phyloP scores from a whole-genome alignment of 2,888 invertebrate species.

The Nineta flava region DNA sequence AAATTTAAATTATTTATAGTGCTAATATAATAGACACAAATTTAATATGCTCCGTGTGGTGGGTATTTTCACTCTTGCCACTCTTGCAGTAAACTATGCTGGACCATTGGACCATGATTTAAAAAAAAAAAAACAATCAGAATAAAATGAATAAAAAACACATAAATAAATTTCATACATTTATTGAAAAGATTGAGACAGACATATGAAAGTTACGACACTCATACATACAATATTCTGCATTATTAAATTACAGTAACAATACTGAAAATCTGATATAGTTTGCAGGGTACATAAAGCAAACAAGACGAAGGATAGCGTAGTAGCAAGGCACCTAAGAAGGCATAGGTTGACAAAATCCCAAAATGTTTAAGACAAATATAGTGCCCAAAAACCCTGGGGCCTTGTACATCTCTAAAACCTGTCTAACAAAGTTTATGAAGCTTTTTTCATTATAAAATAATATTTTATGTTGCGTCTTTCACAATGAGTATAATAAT shows the following conservation, averaged over 20 bases:
- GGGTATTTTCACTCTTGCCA: too few relatives aligned
- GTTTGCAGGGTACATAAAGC: conserved; percentile 7
- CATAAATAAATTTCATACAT: conserved; percentile 19
- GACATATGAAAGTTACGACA: conserved; percentile 11
- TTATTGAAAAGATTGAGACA: conserved; percentile 23
- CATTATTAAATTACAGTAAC: background rate
- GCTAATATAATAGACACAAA: too few relatives aligned
- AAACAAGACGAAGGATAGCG: conserved; percentile 14
- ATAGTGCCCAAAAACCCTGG: conserved; percentile 5
- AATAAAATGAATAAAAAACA: background rate
- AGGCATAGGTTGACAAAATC: conserved; percentile 16
- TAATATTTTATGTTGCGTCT: background rate
- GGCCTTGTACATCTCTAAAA: conserved; percentile 8
- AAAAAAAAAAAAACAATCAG: too few relatives aligned
- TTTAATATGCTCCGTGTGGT: too few relatives aligned
- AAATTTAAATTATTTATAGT: too few relatives aligned
- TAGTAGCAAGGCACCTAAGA: conserved; percentile 21
- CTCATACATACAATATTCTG: conserved; percentile 8
- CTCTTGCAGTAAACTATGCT: too few relatives aligned
- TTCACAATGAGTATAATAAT: too few relatives aligned
- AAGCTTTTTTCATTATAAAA: background rate
- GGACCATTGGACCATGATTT: too few relatives aligned
- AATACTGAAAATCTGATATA: conserved; percentile 12
- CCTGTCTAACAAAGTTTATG: conserved; percentile 5
- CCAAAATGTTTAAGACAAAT: conserved; percentile 9